Conservation (phyloP, 2,113 vertebrate species). For the Castor canadensis region DNA sequence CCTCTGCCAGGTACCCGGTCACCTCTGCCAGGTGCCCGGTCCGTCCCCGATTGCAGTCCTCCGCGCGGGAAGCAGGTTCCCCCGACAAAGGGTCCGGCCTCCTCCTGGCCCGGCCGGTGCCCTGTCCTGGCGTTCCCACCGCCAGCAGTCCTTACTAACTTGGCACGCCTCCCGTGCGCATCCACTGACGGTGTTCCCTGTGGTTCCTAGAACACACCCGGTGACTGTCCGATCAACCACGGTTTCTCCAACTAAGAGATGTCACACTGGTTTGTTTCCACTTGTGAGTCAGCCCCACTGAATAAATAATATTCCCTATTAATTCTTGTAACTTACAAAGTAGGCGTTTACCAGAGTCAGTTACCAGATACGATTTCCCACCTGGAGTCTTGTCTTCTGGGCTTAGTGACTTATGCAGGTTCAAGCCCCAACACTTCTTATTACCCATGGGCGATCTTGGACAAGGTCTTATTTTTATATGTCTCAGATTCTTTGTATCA, state of each 20-base stretch:
- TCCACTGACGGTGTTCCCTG: not conserved
- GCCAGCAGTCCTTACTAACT: rapidly evolving
- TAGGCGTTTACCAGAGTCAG: not conserved
- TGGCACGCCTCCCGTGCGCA: not conserved
- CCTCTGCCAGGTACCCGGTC: too few species aligned
- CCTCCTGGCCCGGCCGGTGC: not conserved
- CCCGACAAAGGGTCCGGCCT: not conserved
- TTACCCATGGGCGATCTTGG: not conserved
- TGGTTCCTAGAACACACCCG: not conserved
- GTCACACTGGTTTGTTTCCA: not conserved
- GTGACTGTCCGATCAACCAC: not conserved
- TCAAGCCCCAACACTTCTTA: not conserved
- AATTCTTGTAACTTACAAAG: not conserved
- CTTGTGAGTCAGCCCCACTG: not conserved
- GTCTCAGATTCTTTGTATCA: not conserved
- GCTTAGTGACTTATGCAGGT: not conserved
- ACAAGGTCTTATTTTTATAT: not conserved
- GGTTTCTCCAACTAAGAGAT: not conserved
- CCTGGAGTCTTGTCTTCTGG: not conserved
- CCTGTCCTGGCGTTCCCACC: rapidly evolving
- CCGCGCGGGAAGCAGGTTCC: not conserved
- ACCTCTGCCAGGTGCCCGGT: not conserved
- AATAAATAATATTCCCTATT: not conserved
- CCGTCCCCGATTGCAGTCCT: not conserved
- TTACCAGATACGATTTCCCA: not conserved